Percentiles rank a stretch among this genome's conserved stretches.
These are phyloP conservation scores for Tinea pellionella DNA, from an alignment of 2,888 invertebrate genomes.

Conservation along the genomic window DNA sequence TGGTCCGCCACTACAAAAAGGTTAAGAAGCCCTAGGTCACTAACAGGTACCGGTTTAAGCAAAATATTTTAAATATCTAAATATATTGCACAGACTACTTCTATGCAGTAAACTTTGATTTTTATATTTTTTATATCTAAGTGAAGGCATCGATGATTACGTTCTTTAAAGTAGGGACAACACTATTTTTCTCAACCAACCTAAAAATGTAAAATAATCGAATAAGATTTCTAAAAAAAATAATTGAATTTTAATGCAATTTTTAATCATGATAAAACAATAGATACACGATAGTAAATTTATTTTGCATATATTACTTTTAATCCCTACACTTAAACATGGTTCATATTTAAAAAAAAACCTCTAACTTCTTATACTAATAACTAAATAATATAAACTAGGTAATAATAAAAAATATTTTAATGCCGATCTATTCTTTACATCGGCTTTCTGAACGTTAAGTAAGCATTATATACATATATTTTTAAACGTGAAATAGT, in stretches of 20 bases:
- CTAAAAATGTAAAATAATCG: too few relatives aligned
- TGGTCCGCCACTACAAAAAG: too few relatives aligned
- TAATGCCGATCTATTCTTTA: conserved; percentile 18
- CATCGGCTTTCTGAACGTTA: conserved; percentile 16
- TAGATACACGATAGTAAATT: too few relatives aligned
- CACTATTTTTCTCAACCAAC: too few relatives aligned
- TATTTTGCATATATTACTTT: too few relatives aligned
- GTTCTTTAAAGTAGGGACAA: not conserved
- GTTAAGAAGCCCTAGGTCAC: too few relatives aligned
- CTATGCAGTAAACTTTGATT: not conserved
- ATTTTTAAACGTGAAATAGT: conserved; percentile 21
- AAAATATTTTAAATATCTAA: not conserved
- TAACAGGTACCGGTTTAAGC: not conserved
- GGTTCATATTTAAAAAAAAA: conserved; percentile 21
- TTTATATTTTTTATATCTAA: conserved; percentile 22
- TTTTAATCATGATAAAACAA: too few relatives aligned
- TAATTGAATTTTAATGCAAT: too few relatives aligned
- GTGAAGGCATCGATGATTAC: conserved; percentile 52
- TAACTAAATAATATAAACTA: conserved; percentile 20
- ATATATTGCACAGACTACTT: not conserved
- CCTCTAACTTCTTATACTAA: conserved; percentile 17
- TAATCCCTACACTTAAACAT: not conserved
- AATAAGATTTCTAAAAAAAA: too few relatives aligned
- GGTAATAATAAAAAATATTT: conserved; percentile 26
- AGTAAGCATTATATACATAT: conserved; percentile 62